Conservation (phyloP, 2,113 vertebrate genomes). For the Rhinopithecus roxellana region DNA sequence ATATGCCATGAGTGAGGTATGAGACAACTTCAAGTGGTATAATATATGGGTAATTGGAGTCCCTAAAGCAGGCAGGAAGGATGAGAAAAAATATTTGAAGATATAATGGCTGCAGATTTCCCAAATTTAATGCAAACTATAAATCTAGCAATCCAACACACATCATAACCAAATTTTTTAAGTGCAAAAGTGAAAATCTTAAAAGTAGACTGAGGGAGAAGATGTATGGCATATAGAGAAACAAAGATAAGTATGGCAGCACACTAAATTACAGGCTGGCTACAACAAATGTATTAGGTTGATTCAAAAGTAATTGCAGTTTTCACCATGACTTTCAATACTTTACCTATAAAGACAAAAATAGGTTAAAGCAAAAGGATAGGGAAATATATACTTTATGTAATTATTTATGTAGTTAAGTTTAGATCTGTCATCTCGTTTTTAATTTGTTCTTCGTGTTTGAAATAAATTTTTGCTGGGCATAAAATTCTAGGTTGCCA, state of each 20-base stretch:
- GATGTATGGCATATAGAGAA: neutral
- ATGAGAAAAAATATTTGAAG: neutral
- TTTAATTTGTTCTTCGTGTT: neutral
- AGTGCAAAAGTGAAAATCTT: neutral
- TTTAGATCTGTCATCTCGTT: neutral
- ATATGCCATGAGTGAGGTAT: neutral
- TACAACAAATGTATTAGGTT: neutral
- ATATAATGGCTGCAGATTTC: neutral
- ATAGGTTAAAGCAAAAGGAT: neutral
- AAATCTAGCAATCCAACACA: neutral
- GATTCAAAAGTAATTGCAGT: too few species aligned
- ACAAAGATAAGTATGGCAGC: neutral
- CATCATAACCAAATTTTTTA: neutral
- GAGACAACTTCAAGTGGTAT: neutral
- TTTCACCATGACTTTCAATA: neutral
- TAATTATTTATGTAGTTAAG: neutral
- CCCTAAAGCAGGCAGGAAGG: neutral
- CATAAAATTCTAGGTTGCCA: neutral
- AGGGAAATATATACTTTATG: neutral
- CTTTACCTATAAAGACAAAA: neutral
- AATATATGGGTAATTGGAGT: neutral
- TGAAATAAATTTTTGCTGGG: neutral
- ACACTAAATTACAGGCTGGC: neutral
- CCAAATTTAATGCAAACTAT: neutral
- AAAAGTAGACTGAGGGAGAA: neutral